Conservation (phyloP, 2,113 vertebrate species). For the Corythoichthys intestinalis region DNA sequence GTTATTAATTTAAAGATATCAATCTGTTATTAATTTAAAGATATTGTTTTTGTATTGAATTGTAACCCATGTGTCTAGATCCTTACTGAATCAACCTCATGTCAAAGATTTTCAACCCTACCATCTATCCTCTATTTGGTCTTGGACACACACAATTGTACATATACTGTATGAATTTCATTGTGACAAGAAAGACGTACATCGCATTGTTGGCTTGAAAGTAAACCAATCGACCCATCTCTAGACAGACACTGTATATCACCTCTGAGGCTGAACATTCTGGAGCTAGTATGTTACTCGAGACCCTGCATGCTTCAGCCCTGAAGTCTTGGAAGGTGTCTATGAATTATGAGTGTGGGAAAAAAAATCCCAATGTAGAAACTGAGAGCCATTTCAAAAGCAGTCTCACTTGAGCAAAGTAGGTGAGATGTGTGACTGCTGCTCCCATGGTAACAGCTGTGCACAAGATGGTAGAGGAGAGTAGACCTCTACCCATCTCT, state of each 20-base stretch:
- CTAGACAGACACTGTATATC: neutral
- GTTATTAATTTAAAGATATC: no score
- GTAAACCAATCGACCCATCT: neutral
- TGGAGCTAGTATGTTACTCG: neutral
- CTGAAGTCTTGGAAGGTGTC: neutral
- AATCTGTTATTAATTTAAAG: no score
- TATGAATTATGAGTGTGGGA: neutral
- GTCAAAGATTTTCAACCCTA: no score
- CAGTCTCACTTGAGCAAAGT: conserved; percentile 4
- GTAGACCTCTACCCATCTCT: conserved; percentile 27
- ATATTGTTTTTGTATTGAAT: no score
- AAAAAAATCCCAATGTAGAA: neutral
- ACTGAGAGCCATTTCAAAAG: neutral
- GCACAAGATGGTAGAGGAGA: conserved; percentile 34
- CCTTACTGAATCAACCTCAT: no score
- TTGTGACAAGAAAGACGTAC: neutral
- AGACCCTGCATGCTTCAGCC: neutral
- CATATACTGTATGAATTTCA: neutral
- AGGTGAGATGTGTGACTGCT: conserved; percentile 50
- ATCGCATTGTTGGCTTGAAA: neutral
- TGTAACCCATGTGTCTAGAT: no score
- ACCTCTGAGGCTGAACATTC: neutral
- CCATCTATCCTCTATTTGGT: no score
- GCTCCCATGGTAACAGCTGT: conserved; percentile 64
- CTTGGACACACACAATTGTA: neutral